These are phyloP conservation scores for Phylloscopus trochiloides DNA, from an alignment of 2,113 vertebrate genomes.

Conservation along the genomic window DNA sequence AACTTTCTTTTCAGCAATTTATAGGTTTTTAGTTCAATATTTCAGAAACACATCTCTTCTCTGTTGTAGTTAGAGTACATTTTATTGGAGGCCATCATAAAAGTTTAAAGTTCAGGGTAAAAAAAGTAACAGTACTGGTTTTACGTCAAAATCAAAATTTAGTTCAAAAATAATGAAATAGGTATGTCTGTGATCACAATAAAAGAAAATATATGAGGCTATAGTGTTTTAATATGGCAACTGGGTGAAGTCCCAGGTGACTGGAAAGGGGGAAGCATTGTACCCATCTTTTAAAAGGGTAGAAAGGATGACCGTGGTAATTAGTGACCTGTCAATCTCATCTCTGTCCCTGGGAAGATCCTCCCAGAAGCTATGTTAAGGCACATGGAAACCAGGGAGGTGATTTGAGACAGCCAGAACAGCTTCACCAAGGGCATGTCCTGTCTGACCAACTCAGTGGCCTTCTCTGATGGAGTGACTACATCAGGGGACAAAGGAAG, in stretches of 20 bases:
- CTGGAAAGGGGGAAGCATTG: background rate
- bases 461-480: background rate
- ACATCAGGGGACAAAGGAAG: background rate
- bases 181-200: background rate
- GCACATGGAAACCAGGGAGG: background rate
- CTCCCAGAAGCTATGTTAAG: background rate
- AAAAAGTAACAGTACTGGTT: background rate
- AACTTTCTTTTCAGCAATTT: background rate
- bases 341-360: background rate
- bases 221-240: background rate
- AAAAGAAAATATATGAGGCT: background rate
- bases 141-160: background rate
- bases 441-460: background rate
- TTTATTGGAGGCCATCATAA: background rate
- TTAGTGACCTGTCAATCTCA: background rate
- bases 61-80: background rate
- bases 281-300: background rate
- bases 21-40: background rate
- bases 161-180: background rate
- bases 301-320: background rate
- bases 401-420: background rate
- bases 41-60: background rate
- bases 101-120: background rate
- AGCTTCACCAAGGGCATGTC: background rate
- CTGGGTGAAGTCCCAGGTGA: rapidly evolving